Percentiles rank a stretch among this genome's conserved stretches.
Conservation (phyloP, 1,140 invertebrate species). For the Akabosia matsudoensis region DNA sequence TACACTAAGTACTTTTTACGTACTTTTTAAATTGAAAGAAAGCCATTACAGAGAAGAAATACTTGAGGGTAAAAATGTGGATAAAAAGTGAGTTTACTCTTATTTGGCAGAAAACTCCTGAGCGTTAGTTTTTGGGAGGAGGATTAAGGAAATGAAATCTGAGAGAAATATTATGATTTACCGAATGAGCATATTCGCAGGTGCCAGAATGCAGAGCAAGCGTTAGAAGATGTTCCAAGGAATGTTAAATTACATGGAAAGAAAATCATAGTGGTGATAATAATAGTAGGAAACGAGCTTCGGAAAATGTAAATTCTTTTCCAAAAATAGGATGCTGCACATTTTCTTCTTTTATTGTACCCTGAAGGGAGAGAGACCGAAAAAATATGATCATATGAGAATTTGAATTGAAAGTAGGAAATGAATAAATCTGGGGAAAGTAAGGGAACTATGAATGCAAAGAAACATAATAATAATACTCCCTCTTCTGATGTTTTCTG, state of each 20-base stretch:
- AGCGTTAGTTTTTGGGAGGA: not conserved
- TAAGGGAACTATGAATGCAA: not conserved
- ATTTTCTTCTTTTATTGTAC: not conserved
- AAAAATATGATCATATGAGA: not conserved
- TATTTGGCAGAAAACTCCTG: not conserved
- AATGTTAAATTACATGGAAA: slow-evolving; percentile 12
- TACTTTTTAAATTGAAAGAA: not conserved
- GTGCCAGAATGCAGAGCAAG: not conserved
- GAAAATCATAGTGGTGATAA: not conserved
- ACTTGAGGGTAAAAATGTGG: not conserved
- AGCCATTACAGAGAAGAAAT: not conserved
- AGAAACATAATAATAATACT: not conserved
- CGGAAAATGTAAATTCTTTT: not conserved
- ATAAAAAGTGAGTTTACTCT: not conserved
- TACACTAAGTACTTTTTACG: not conserved
- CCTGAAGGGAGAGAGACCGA: not conserved
- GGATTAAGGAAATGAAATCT: not conserved
- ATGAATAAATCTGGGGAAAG: not conserved
- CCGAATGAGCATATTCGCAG: not conserved
- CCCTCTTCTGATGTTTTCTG: not conserved
- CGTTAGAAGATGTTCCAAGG: not conserved
- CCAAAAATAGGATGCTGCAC: not conserved
- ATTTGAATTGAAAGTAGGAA: not conserved
- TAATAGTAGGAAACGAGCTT: not conserved
- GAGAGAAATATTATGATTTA: not conserved